Percentiles rank a stretch among this genome's conserved stretches.
Evolutionary conservation across 2,797 vertebrate genomes (phyloP).

Genomic region (Poeciliopsis gracilis): DNA sequence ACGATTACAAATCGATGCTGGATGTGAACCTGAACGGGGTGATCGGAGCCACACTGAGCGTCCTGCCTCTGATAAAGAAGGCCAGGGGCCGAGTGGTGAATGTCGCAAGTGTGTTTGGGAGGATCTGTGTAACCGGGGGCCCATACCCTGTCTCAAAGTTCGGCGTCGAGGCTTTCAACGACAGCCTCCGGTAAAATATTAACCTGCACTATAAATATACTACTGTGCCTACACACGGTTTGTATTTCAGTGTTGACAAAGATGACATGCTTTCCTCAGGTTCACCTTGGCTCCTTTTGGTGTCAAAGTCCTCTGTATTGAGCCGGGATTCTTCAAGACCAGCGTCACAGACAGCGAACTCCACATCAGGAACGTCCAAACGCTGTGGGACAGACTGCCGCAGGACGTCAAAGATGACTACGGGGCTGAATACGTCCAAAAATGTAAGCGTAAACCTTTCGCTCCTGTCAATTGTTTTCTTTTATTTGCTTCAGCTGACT

Average conservation of each 20-base stretch:
- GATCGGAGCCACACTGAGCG: conserved; percentile 78
- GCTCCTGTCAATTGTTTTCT: neutral
- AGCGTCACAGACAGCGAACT: conserved; percentile 57
- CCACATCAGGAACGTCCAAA: conserved; percentile 34
- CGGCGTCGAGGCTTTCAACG: conserved; percentile 81
- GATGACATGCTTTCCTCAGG: conserved; percentile 31
- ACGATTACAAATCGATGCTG: conserved; percentile 79
- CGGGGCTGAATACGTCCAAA: conserved; percentile 59
- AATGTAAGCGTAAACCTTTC: conserved; percentile 47
- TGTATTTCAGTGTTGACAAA: neutral
- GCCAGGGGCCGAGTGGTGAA: conserved; percentile 82
- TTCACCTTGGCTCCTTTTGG: conserved; percentile 69
- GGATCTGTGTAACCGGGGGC: conserved; percentile 71
- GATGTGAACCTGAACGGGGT: conserved; percentile 81
- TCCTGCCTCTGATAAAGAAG: conserved; percentile 81
- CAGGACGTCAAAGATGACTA: conserved; percentile 77
- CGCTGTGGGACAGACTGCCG: conserved; percentile 74
- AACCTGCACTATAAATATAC: neutral
- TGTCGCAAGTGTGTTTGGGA: conserved; percentile 79
- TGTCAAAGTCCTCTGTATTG: conserved; percentile 81
- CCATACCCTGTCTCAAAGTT: conserved; percentile 79
- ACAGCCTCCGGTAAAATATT: conserved; percentile 77
- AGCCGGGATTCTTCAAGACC: conserved; percentile 84
- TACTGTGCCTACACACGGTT: neutral
- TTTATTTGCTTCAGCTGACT: neutral